A percentile compares a stretch with the other conserved stretches of the same genome.
Evolutionary conservation across 2,888 invertebrate species (phyloP).

Genomic region (Eupithecia vulgata): DNA sequence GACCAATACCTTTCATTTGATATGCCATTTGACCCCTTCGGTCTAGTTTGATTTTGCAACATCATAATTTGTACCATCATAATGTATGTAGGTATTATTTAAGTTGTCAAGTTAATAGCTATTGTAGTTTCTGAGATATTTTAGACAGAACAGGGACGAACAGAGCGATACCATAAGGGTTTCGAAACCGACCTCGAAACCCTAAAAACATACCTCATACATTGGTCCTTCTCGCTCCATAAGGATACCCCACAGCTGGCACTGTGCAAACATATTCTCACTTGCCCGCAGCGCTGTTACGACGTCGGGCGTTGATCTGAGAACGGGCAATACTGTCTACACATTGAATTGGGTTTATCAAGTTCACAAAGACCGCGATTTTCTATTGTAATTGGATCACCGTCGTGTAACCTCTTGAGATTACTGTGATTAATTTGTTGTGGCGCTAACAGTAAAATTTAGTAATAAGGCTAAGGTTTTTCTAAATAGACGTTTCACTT

Average conservation of each 20-base stretch:
- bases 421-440: not conserved
- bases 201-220: constrained; percentile 90
- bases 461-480: no score
- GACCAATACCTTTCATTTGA: no score
- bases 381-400: not conserved
- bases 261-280: constrained; percentile 90
- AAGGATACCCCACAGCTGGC: constrained; percentile 93
- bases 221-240: constrained; percentile 91
- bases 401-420: not conserved
- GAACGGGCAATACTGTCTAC: not conserved
- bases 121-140: no score
- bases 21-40: no score
- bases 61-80: no score
- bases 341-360: not conserved
- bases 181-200: no score
- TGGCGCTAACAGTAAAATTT: not conserved
- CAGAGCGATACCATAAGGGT: no score
- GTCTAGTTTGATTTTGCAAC: no score
- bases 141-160: no score
- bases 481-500: no score
- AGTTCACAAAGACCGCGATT: not conserved
- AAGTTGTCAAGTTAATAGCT: no score
- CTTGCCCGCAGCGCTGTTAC: constrained; percentile 87
- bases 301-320: constrained; percentile 89
- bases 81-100: no score